Conservation (phyloP, 2,113 vertebrate genomes). For the Anolis carolinensis region DNA sequence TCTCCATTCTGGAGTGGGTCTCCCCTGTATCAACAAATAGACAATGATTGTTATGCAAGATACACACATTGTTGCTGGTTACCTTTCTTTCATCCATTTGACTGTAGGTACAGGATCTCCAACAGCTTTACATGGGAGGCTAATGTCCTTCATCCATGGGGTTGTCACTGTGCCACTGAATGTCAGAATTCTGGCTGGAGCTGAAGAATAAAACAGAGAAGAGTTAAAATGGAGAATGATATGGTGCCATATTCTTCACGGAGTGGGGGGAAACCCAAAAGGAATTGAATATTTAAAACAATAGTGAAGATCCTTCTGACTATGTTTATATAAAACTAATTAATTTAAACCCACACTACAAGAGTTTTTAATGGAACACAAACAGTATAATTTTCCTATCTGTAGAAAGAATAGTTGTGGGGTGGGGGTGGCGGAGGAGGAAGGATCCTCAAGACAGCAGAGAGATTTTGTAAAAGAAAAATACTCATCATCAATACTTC, state of each 20-base stretch:
- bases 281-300: neutral
- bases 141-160: slow-evolving; percentile 98
- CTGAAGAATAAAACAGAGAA: slow-evolving; percentile 68
- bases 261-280: neutral
- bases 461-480: neutral
- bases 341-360: slow-evolving; percentile 36
- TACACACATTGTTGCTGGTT: slow-evolving; percentile 78
- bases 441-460: neutral
- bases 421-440: no score
- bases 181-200: slow-evolving; percentile 93
- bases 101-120: slow-evolving; percentile 93
- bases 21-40: neutral
- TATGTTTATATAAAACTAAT: slow-evolving; percentile 26
- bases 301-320: slow-evolving; percentile 25
- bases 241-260: neutral
- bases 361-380: slow-evolving; percentile 35
- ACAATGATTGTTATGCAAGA: neutral
- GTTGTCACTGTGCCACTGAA: slow-evolving; percentile 97
- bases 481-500: slow-evolving; percentile 1
- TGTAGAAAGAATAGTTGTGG: slow-evolving; percentile 37
- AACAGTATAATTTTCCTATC: slow-evolving; percentile 2
- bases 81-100: slow-evolving; percentile 99
- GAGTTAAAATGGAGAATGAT: slow-evolving; percentile 17
- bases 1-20: neutral
- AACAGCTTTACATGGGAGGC: slow-evolving; percentile 93